Base-by-base conservation (phyloP, 2,888 invertebrate genomes). In the Pardosa pseudoannulata region DNA sequence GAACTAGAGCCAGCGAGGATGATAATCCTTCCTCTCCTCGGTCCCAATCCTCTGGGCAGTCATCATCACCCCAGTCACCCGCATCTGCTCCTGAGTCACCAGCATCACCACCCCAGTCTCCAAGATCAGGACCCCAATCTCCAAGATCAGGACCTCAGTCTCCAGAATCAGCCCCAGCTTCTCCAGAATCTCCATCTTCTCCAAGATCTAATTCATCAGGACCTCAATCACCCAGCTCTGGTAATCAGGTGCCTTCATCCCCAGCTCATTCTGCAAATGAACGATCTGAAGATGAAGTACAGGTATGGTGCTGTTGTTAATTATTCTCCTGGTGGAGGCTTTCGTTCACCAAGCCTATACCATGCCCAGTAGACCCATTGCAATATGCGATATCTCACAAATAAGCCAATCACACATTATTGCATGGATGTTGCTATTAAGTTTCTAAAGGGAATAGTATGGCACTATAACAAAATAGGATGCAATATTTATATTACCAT, bases 211-310 rank as follows among this genome's bases (percentile, higher is more conserved):
- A 36, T 16, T 16, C 62, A 27, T 74, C 81, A 2, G 19, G 6
- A 1, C 74, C 67, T 0, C 41, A 46, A 23, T 65, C 64, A 28
- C 46, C 39, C 5, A 36, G 19, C 13, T 31, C 31, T 27, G 50
- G 9, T 13, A 41, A 31, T 1, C 29, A 70, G 9, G 71, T 76
- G 64, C 62, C 75, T 16, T 23, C 70, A 19, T 81, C 80, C 19
- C 56, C 75, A 64, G 64, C 65, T 0, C 46, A 39, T 0, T 74
- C 74, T 9, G 32, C 73, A 56, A n/a, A n/a, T n/a, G n/a, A n/a
- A n/a, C 78, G 72, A 13, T 83, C 83, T 1, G 83, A 65, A n/a
- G 72, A 73, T 65, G 82, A 83, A 78, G 73, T 50, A 7, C 50
- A 76, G 28, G 76, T 71, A 27, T 62, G 16, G 36, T 50, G n/a